Percentiles rank a stretch among this genome's conserved stretches.
Evolutionary conservation across 2,797 vertebrate species (phyloP).

Genomic region (Macroramphosus scolopax): DNA sequence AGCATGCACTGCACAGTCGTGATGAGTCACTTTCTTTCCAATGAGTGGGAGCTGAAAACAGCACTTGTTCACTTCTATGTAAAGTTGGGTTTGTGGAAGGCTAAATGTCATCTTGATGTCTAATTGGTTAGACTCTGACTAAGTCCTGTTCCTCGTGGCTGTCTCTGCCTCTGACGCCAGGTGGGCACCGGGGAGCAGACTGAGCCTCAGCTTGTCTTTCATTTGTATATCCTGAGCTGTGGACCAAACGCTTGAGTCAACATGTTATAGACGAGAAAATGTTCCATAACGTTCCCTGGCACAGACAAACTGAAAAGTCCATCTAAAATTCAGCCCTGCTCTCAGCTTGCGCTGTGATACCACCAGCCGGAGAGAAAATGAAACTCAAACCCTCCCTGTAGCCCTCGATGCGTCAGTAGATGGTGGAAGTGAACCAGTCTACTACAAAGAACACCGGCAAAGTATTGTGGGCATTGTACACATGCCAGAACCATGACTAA

Average conservation of each 20-base stretch:
- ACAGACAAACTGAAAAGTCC: slow-evolving; percentile 18
- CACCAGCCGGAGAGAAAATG: slow-evolving; percentile 32
- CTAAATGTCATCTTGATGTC: slow-evolving; percentile 12
- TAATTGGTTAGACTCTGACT: slow-evolving; percentile 11
- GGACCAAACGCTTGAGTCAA: slow-evolving; percentile 14
- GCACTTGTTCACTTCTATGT: background rate
- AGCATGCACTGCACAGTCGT: slow-evolving; percentile 32
- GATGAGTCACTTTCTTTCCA: slow-evolving; percentile 35
- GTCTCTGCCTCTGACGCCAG: slow-evolving; percentile 15
- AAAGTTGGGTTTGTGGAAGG: slow-evolving; percentile 5
- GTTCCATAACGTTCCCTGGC: slow-evolving; percentile 6
- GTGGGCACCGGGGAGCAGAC: slow-evolving; percentile 9
- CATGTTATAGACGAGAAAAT: slow-evolving; percentile 12
- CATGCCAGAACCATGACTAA: slow-evolving; percentile 49
- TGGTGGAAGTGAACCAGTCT: slow-evolving; percentile 42
- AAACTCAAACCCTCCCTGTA: slow-evolving; percentile 43
- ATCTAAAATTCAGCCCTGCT: background rate
- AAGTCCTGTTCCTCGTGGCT: slow-evolving; percentile 8
- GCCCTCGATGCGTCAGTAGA: slow-evolving; percentile 38
- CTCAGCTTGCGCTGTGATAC: slow-evolving; percentile 24
- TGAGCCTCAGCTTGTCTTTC: slow-evolving; percentile 3
- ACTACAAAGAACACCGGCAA: slow-evolving; percentile 29
- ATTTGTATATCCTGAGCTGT: slow-evolving; percentile 18
- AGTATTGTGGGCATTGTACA: slow-evolving; percentile 43
- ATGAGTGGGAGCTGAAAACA: background rate